These are phyloP conservation scores for Arvicola amphibius DNA, from an alignment of 2,797 vertebrate genomes.

Conservation along the genomic window DNA sequence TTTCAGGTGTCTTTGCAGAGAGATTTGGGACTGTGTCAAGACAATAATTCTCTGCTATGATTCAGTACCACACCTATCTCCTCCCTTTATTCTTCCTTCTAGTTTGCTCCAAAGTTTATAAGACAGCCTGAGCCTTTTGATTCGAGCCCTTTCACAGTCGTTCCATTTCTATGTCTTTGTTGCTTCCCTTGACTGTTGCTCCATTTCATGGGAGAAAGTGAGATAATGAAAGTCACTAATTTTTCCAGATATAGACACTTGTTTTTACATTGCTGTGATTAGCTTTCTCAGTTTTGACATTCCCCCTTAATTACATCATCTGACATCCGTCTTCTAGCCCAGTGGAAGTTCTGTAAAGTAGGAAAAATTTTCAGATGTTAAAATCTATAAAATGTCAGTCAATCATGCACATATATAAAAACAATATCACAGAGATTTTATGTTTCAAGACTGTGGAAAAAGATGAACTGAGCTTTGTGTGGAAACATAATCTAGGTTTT, in stretches of 20 bases:
- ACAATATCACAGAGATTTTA: not conserved
- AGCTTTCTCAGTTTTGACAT: not conserved
- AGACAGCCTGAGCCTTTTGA: not conserved
- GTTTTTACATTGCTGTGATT: not conserved
- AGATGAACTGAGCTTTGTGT: not conserved
- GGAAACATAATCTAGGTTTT: not conserved
- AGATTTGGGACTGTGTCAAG: not conserved
- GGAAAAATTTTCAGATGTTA: not conserved
- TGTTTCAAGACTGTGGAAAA: not conserved
- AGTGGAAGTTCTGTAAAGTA: not conserved
- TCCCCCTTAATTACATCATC: not conserved
- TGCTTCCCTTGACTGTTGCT: not conserved
- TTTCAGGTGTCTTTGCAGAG: not conserved
- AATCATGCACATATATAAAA: not conserved
- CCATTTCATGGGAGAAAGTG: not conserved
- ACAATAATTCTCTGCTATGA: not conserved
- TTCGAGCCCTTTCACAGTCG: rapidly evolving
- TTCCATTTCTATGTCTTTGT: not conserved
- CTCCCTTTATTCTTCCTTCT: rapidly evolving
- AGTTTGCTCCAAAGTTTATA: not conserved
- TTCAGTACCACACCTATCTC: not conserved
- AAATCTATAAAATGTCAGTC: not conserved
- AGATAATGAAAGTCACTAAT: not conserved
- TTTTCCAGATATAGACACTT: not conserved
- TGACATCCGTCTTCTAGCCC: not conserved